These are phyloP conservation scores for Trissolcus japonicus DNA, from an alignment of 2,888 invertebrate genomes.

Conservation along the genomic window DNA sequence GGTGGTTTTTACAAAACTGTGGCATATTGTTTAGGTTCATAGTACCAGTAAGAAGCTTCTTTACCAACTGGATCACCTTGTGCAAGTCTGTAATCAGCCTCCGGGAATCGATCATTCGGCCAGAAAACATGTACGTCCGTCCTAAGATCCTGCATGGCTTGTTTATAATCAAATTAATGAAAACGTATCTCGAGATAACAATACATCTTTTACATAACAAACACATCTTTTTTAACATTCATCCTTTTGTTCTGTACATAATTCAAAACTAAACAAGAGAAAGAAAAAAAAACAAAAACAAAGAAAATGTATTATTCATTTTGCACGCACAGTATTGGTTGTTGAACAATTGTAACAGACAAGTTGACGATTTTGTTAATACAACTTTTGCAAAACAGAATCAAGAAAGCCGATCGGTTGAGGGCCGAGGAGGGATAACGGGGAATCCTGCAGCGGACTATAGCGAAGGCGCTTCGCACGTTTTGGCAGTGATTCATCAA, in stretches of 20 bases:
- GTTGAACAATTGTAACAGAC: no score
- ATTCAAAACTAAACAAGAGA: background rate
- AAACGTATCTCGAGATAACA: background rate
- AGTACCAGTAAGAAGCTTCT: constrained; percentile 96
- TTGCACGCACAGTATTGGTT: no score
- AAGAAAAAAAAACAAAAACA: background rate
- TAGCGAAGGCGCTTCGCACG: constrained; percentile 97
- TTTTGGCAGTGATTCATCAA: constrained; percentile 96
- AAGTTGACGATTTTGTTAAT: constrained; percentile 9
- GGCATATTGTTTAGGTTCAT: constrained; percentile 83
- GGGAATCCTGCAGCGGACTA: constrained; percentile 96
- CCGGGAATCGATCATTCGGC: constrained; percentile 82
- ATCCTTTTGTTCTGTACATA: constrained; percentile 15
- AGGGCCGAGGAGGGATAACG: constrained; percentile 81
- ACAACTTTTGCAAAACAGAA: constrained; percentile 61
- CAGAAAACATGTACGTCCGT: constrained; percentile 84
- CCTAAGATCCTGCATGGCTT: constrained; percentile 58
- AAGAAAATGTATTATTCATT: background rate
- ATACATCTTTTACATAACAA: no score
- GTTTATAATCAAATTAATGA: constrained; percentile 3
- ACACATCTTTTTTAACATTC: constrained; percentile 10
- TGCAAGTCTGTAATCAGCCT: constrained; percentile 96
- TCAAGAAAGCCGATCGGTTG: constrained; percentile 77
- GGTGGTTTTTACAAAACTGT: constrained; percentile 63
- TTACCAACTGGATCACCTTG: constrained; percentile 95